Evolutionary conservation across 64 coral and sea anemone genomes (phyloP), one percentile per base, ranked within the genome.

Genomic region (Stichodactyla helianthus): DNA sequence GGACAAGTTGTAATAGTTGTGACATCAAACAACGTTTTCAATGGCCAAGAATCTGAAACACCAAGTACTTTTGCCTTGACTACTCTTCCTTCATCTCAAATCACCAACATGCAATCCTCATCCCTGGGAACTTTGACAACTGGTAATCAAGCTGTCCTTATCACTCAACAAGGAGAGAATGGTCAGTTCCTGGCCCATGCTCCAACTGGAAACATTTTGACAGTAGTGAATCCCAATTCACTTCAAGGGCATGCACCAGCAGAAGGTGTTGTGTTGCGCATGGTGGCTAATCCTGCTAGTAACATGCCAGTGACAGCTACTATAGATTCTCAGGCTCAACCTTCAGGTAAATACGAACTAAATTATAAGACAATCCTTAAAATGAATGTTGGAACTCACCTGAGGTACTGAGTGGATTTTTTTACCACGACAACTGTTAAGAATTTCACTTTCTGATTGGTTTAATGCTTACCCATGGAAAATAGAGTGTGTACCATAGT

Each of bases 1-100:
- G 94, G 94, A 26, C 94, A 96, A 90, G 94, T 96, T 79, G 94
- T 96, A 5, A 96, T 96, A 70, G 94, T 96, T 71, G 94, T 96
- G 26, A 96, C 91, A 31, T 89, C 91, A 14, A 96, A 92, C 94
- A 96, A 87, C 76, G 86, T 96, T 71, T 96, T 93, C 86, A 79
- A 91, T 88, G 90, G 91, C 51, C 53, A 82, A 44, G 94, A 96
- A 56, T 88, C 91, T 6, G 94, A 96, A 2, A 82, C 88, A 50
- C 94, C 94, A 19, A 92, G 83, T 58, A 96, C 94, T 51, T 89
- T 96, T 68, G 88, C 94, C 6, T 51, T 93, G 28, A 92, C 87
- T 13, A 84, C 77, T 59, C 60, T 96, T 60, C 94, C 91, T 51
- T 74, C 94, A 20, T 96, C 94, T 51, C 94, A 96, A 77, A 50